Percentiles rank a stretch among this genome's conserved stretches.
These are phyloP conservation scores for Anoplolepis gracilipes DNA, from an alignment of 1,140 invertebrate genomes.

Conservation along the genomic window DNA sequence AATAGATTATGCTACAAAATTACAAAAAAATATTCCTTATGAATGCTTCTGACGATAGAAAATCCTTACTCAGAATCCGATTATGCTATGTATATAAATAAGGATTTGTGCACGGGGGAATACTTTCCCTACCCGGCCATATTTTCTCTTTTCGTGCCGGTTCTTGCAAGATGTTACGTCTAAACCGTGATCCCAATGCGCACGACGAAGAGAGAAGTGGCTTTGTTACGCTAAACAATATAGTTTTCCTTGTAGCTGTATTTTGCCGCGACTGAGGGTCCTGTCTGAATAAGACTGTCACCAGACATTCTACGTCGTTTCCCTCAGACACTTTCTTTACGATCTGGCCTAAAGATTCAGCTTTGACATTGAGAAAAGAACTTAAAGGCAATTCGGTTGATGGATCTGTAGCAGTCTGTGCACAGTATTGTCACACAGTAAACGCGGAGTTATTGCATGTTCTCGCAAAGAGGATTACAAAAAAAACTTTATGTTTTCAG, in stretches of 20 bases:
- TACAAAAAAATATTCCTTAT: constrained; percentile 2
- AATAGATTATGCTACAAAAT: constrained; percentile 4
- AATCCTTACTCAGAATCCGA: constrained; percentile 32
- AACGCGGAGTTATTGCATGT: background rate
- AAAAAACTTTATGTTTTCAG: constrained; percentile 8
- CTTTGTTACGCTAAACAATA: constrained; percentile 60
- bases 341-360: constrained; percentile 35
- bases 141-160: constrained; percentile 14
- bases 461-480: background rate
- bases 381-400: constrained; percentile 45
- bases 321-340: constrained; percentile 42
- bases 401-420: background rate
- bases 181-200: constrained; percentile 50
- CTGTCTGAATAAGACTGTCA: constrained; percentile 55
- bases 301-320: constrained; percentile 49
- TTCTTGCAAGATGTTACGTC: constrained; percentile 48
- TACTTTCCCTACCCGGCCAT: background rate
- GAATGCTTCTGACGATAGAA: background rate
- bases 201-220: constrained; percentile 10
- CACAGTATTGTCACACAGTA: background rate
- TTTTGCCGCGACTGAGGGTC: constrained; percentile 22
- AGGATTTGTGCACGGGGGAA: constrained; percentile 13
- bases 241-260: constrained; percentile 38
- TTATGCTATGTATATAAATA: constrained; percentile 47
- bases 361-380: constrained; percentile 35